Conservation (phyloP, 2,888 invertebrate species). For the Shargacucullia verbasci region DNA sequence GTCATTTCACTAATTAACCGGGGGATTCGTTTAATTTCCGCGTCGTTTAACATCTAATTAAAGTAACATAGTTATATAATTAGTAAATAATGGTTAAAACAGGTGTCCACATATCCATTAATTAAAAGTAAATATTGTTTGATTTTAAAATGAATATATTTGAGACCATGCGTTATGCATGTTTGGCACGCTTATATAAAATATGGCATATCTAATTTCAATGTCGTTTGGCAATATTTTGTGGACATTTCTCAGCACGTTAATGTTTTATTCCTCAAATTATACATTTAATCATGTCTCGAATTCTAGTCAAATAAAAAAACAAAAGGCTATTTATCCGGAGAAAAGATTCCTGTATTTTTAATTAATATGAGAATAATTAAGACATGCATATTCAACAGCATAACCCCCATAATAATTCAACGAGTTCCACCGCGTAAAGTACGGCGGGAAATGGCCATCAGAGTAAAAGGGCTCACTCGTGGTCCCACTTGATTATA, state of each 20-base stretch:
- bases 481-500: constrained; percentile 70
- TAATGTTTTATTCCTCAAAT: no score
- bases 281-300: no score
- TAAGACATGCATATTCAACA: constrained; percentile 50
- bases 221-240: no score
- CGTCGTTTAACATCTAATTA: constrained; percentile 15
- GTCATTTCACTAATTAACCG: constrained; percentile 72
- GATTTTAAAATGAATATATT: no score
- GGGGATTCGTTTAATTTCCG: constrained; percentile 60
- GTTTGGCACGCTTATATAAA: no score
- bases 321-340: no score
- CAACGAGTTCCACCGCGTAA: constrained; percentile 44
- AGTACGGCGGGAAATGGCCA: constrained; percentile 61
- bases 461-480: constrained; percentile 62
- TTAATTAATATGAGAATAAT: constrained; percentile 39
- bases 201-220: no score
- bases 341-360: constrained; percentile 17
- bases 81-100: neutral
- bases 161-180: no score
- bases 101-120: neutral
- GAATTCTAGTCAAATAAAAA: no score
- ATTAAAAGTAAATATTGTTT: neutral
- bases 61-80: constrained; percentile 1
- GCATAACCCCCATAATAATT: constrained; percentile 50
- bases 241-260: no score